Conservation (phyloP, 2,797 vertebrate genomes). For the Acipenser oxyrinchus region DNA sequence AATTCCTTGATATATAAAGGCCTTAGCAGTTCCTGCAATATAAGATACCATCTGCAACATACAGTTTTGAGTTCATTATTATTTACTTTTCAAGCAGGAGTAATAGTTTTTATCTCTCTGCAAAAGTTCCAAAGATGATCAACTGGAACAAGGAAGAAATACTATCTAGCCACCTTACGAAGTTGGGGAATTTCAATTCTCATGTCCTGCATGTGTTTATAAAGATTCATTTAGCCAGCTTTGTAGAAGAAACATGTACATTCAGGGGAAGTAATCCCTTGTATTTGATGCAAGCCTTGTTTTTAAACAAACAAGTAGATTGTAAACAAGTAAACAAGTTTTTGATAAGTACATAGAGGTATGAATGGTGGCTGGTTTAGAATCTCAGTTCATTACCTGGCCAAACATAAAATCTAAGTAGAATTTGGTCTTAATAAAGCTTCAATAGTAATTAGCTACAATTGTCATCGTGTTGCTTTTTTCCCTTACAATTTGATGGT, state of each 20-base stretch:
- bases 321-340: too few relatives aligned
- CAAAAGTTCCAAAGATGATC: slow-evolving; percentile 12
- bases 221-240: slow-evolving; percentile 20
- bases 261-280: slow-evolving; percentile 5
- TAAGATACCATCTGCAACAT: neutral
- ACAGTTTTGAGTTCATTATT: slow-evolving; percentile 6
- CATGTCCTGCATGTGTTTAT: slow-evolving; percentile 19
- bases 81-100: neutral
- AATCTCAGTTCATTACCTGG: slow-evolving; percentile 6
- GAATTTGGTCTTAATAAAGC: neutral
- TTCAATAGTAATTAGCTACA: too few relatives aligned
- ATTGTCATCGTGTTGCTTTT: too few relatives aligned
- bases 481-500: too few relatives aligned
- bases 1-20: neutral
- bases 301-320: too few relatives aligned
- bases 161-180: slow-evolving; percentile 19
- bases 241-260: slow-evolving; percentile 6
- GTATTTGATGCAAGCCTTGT: slow-evolving; percentile 9
- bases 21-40: neutral
- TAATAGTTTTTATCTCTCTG: neutral
- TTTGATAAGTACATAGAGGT: neutral
- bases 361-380: slow-evolving; percentile 2
- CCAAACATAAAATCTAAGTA: slow-evolving; percentile 5
- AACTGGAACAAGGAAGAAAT: slow-evolving; percentile 13
- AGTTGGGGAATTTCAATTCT: slow-evolving; percentile 19